phyloP scores from a whole-genome alignment of 2,113 vertebrate species.

The Zosterops pallidus region DNA sequence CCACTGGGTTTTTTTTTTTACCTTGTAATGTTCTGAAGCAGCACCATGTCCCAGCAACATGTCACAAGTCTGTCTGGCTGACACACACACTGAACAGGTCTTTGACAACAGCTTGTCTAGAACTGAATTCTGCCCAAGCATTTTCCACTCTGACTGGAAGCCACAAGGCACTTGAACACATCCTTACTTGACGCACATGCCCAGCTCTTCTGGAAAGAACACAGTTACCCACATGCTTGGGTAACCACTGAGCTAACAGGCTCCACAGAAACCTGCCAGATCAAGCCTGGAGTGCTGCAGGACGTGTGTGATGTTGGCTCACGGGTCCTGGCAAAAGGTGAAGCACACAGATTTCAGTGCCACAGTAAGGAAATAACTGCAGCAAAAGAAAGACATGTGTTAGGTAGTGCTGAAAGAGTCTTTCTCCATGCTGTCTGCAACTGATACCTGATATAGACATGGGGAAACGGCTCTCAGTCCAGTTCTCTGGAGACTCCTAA shows the following conservation, averaged over 20 bases:
- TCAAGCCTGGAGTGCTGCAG: conserved; percentile 4
- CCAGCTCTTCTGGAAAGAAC: background rate
- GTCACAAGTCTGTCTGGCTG: background rate
- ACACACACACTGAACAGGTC: background rate
- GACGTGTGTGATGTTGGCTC: background rate
- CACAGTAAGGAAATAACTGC: background rate
- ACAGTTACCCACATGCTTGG: background rate
- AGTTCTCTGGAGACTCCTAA: conserved; percentile 21
- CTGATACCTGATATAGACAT: background rate
- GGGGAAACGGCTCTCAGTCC: conserved; percentile 6
- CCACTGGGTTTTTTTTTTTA: background rate
- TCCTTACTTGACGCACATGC: background rate
- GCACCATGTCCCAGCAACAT: background rate
- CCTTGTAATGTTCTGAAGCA: background rate
- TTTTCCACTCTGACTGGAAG: background rate
- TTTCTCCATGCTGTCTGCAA: background rate
- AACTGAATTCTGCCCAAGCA: background rate
- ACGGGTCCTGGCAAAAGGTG: background rate
- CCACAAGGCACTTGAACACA: background rate
- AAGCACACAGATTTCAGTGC: background rate
- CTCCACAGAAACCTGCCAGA: conserved; percentile 7
- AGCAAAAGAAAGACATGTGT: background rate
- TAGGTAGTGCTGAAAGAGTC: background rate
- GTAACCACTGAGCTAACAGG: background rate
- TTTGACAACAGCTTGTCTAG: background rate